phyloP scores from a whole-genome alignment of 2,888 invertebrate species.

The Hemaris fuciformis region DNA sequence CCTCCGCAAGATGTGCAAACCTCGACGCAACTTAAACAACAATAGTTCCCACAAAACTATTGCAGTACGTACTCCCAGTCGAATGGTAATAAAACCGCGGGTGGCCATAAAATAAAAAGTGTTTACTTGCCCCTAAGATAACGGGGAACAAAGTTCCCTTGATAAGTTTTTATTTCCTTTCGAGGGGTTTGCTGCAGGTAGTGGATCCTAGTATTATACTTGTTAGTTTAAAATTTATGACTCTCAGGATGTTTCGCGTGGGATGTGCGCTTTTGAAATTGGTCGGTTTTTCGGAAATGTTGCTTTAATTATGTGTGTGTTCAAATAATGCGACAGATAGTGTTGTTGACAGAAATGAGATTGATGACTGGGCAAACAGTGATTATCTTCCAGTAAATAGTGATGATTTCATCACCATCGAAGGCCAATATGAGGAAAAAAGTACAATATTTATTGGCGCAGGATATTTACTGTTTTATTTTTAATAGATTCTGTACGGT shows the following conservation, averaged over 20 bases:
- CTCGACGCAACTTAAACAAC: conserved; percentile 18
- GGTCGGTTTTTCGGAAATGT: background rate
- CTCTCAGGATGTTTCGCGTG: conserved; percentile 20
- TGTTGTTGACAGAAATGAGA: conserved; percentile 12
- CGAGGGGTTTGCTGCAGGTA: conserved; percentile 45
- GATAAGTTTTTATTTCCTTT: conserved; percentile 78
- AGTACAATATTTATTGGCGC: background rate
- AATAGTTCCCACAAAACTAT: conserved; percentile 29
- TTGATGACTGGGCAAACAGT: conserved; percentile 10
- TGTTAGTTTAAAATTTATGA: conserved; percentile 34
- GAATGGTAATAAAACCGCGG: conserved; percentile 58
- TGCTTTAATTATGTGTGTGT: background rate
- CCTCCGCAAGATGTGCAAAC: conserved; percentile 4
- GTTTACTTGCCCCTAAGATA: conserved; percentile 76
- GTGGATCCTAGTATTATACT: conserved; percentile 30
- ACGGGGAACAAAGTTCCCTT: conserved; percentile 69
- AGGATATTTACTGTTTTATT: background rate
- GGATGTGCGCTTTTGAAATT: conserved; percentile 16
- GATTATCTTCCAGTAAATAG: background rate
- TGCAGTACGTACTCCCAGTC: conserved; percentile 14
- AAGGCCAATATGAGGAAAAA: background rate
- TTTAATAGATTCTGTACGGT: too few relatives aligned
- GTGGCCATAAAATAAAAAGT: conserved; percentile 77
- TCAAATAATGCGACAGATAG: conserved; percentile 5
- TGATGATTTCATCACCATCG: background rate